Percentiles rank a stretch among this genome's conserved stretches.
Conservation (phyloP, 1,140 invertebrate species). For the Lordiphosa mommai region DNA sequence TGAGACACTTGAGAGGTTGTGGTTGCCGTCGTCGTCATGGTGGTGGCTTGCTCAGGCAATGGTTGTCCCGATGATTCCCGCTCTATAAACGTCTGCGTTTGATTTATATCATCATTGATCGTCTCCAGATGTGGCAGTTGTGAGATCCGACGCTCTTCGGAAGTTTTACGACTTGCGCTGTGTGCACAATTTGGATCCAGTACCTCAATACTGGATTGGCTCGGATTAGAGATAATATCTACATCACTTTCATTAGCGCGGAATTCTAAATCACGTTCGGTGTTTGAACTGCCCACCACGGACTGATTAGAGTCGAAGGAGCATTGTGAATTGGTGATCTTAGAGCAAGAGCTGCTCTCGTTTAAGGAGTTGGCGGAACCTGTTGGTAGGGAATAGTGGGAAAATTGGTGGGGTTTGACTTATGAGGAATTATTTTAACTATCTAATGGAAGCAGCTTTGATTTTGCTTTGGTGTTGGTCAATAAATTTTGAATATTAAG, state of each 20-base stretch:
- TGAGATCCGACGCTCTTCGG: conserved; percentile 61
- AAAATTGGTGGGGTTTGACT: conserved; percentile 1
- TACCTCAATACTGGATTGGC: conserved; percentile 84
- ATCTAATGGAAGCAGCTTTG: conserved; percentile 63
- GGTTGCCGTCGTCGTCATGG: not conserved
- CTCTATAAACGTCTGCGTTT: conserved; percentile 55
- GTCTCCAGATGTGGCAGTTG: conserved; percentile 44
- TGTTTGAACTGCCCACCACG: conserved; percentile 78
- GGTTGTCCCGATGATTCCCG: conserved; percentile 38
- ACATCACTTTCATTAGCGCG: conserved; percentile 82
- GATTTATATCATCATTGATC: conserved; percentile 41
- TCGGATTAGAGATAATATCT: conserved; percentile 84
- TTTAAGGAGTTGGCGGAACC: conserved; percentile 79
- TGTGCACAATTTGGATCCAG: conserved; percentile 80
- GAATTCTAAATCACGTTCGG: conserved; percentile 67
- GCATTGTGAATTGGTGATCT: conserved; percentile 72
- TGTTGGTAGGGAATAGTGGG: conserved; percentile 14
- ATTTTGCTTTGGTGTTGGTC: conserved; percentile 1
- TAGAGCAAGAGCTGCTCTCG: conserved; percentile 77
- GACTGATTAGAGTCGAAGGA: conserved; percentile 78
- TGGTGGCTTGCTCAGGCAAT: conserved; percentile 9
- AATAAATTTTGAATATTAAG: not conserved
- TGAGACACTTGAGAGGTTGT: conserved; percentile 19
- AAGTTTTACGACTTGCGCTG: conserved; percentile 76
- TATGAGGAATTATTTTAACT: not conserved